These are phyloP conservation scores for Drosophila prostipennis DNA, from an alignment of 2,888 invertebrate genomes.

Conservation along the genomic window DNA sequence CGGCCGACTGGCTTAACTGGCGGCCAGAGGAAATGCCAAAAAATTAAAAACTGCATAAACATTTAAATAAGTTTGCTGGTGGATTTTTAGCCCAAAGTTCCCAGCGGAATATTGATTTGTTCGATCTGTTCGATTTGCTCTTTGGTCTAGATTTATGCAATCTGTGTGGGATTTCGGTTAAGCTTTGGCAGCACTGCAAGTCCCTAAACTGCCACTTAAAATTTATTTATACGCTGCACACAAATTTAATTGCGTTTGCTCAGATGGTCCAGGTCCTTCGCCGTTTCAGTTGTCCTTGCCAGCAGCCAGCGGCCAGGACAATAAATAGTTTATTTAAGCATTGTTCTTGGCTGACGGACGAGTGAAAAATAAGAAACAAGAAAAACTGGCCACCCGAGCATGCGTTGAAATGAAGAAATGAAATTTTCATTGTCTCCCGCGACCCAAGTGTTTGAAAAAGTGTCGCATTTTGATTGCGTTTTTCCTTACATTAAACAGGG, in stretches of 20 bases:
- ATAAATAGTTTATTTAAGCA: constrained; percentile 73
- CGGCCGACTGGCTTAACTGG: constrained; percentile 25
- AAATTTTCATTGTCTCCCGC: constrained; percentile 73
- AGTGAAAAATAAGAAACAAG: constrained; percentile 17
- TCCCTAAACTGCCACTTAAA: constrained; percentile 44
- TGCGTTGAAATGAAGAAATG: constrained; percentile 72
- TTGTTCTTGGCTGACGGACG: constrained; percentile 54
- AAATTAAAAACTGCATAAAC: constrained; percentile 40
- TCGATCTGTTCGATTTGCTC: constrained; percentile 30
- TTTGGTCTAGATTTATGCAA: constrained; percentile 26
- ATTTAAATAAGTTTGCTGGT: constrained; percentile 20
- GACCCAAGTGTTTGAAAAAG: constrained; percentile 72
- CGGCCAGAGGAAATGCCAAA: constrained; percentile 29
- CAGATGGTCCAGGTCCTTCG: constrained; percentile 15
- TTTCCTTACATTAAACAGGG: constrained; percentile 64
- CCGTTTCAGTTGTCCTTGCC: constrained; percentile 15
- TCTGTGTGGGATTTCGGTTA: constrained; percentile 21
- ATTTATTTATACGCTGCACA: constrained; percentile 54
- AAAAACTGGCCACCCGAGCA: constrained; percentile 16
- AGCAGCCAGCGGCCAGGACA: constrained; percentile 43
- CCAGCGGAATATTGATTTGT: constrained; percentile 44
- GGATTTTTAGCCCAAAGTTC: constrained; percentile 14
- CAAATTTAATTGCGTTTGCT: constrained; percentile 59
- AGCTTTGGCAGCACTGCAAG: constrained; percentile 14
- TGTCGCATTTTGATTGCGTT: constrained; percentile 77